Percentiles rank a stretch among this genome's conserved stretches.
phyloP scores from a whole-genome alignment of 2,888 invertebrate species.

The Plemyria rubiginata region DNA sequence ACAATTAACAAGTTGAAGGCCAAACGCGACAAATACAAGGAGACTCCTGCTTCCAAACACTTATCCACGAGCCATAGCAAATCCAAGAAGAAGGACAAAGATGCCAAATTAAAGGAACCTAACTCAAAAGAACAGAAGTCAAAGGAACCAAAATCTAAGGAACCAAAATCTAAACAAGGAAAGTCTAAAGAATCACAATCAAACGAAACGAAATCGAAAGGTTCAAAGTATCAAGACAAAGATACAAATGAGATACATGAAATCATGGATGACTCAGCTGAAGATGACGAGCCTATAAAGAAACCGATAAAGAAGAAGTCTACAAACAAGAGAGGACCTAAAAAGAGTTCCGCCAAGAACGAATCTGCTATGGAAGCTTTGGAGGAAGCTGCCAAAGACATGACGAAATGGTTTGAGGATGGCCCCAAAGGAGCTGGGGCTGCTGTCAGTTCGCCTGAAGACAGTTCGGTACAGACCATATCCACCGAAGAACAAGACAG shows the following conservation, averaged over 20 bases:
- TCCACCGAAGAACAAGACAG: constrained; percentile 86
- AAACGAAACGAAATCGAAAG: constrained; percentile 16
- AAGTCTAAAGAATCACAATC: constrained; percentile 12
- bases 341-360: constrained; percentile 79
- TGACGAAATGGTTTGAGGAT: constrained; percentile 95
- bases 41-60: constrained; percentile 63
- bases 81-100: constrained; percentile 57
- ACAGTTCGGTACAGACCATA: constrained; percentile 89
- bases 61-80: constrained; percentile 52
- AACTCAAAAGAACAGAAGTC: constrained; percentile 12
- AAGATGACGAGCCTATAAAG: constrained; percentile 45
- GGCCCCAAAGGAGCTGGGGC: constrained; percentile 90
- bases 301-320: constrained; percentile 52
- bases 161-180: constrained; percentile 17
- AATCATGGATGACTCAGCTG: constrained; percentile 40
- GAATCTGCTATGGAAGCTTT: constrained; percentile 84
- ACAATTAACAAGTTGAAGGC: constrained; percentile 88
- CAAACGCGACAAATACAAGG: constrained; percentile 84
- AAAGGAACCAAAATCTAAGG: constrained; percentile 45
- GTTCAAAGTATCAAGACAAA: constrained; percentile 17
- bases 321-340: constrained; percentile 63
- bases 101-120: constrained; percentile 46
- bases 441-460: constrained; percentile 91
- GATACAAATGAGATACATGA: constrained; percentile 46
- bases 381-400: constrained; percentile 91